Conservation (phyloP, 2,113 vertebrate genomes). For the Marmota monax region DNA sequence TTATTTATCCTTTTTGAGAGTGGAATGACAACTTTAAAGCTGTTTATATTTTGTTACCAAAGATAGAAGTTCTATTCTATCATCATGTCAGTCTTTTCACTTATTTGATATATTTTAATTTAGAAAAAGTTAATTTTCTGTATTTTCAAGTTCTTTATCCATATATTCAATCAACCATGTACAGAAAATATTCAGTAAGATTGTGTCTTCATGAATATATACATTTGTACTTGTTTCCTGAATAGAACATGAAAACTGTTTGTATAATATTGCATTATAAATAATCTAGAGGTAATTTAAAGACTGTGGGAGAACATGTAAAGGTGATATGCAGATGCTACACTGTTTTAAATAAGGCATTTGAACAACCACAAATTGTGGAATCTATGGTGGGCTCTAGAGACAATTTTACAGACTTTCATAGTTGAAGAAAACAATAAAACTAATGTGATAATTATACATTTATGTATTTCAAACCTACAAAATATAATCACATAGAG, state of each 20-base stretch:
- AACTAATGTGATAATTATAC: not conserved
- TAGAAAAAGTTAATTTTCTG: not conserved
- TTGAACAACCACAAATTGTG: not conserved
- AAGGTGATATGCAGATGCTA: not conserved
- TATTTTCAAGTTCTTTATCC: not conserved
- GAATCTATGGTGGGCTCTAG: not conserved
- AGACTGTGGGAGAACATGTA: not conserved
- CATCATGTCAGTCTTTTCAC: not conserved
- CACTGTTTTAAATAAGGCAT: not conserved
- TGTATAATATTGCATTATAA: not conserved
- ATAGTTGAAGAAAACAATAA: not conserved
- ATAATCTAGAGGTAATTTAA: not conserved
- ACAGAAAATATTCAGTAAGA: not conserved
- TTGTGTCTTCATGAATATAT: not conserved
- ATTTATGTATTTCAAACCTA: slow-evolving; percentile 30
- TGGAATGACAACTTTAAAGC: not conserved
- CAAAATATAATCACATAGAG: not conserved
- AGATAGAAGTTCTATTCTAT: not conserved
- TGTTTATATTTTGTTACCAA: not conserved
- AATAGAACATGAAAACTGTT: not conserved
- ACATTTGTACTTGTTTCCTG: no score
- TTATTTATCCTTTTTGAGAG: not conserved
- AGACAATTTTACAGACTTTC: not conserved
- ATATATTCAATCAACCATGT: not conserved
- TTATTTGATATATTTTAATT: not conserved